Base-by-base conservation (phyloP, 2,113 vertebrate species). In the Asarcornis scutulata region DNA sequence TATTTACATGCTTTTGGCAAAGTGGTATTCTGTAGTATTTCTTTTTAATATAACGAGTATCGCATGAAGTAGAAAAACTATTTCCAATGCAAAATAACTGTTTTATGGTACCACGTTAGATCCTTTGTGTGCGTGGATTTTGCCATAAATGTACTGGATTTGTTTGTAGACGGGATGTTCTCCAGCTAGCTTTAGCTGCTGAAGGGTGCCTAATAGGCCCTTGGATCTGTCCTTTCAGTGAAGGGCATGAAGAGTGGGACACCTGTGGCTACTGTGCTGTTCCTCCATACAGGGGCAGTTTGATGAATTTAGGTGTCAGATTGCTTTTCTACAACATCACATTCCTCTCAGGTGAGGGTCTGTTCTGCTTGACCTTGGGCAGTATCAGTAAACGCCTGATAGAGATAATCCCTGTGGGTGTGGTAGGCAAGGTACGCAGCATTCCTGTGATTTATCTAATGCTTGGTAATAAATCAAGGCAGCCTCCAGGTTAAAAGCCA, bases 241-340 rank as follows among this genome's bases (percentile, higher is more conserved):
- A 66, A 74, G 63, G 21, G 44, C 13, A 20, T 17, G 9, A 36
- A 12, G 38, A 44, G 36, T 23, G n/a, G 38, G 12, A 6, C 29
- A 62, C 13, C 22, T 27, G 68, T 38, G 52, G 29, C 29, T 69
- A 12, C n/a, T 1, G 0, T 8, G 68, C 1, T 1, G 11, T 62
- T 87, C 50, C n/a, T 50, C 75, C 31, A 6, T 31, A 11, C 31
- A 11, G 50, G 23, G 52, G 82, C 55, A 71, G 58, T 44, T 36
- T 27, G 62, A 29, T 56, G 68, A 59, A 36, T 69, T 74, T 80
- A 5, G 6, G 40, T 71, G 50, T 66, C 34, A 31, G 40, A 18
- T 69, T 25, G 36, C 36, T 83, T 73, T 83, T 53, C 44, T 52
- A 0, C 7, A 75, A 29, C 32, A 9, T 69, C 4, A 0, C 20